These are phyloP conservation scores for Rhinogobius similis DNA, from an alignment of 2,113 vertebrate species.

Conservation along the genomic window DNA sequence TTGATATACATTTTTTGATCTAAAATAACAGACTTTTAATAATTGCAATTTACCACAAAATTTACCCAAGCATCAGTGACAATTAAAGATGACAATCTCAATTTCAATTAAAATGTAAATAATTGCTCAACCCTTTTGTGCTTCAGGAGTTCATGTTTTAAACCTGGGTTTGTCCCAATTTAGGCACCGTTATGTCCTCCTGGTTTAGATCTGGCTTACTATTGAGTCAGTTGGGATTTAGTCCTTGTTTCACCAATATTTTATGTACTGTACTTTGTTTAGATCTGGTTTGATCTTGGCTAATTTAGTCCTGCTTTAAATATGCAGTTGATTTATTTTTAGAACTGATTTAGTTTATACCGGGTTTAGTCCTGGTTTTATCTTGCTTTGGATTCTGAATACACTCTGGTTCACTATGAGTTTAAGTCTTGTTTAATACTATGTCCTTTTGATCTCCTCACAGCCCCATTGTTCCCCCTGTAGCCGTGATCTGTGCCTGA, in stretches of 20 bases:
- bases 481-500: slow-evolving; percentile 73
- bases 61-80: too few relatives aligned
- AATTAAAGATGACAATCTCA: too few relatives aligned
- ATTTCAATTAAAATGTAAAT: too few relatives aligned
- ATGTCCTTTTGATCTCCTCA: too few relatives aligned
- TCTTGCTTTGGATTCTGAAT: too few relatives aligned
- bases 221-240: background rate
- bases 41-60: too few relatives aligned
- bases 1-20: too few relatives aligned
- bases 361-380: background rate
- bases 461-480: background rate
- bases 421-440: background rate
- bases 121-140: too few relatives aligned
- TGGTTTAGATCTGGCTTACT: background rate
- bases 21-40: too few relatives aligned
- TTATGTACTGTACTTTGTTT: background rate
- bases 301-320: background rate
- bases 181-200: background rate
- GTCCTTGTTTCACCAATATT: background rate
- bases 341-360: background rate
- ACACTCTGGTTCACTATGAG: too few relatives aligned
- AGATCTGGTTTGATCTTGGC: background rate
- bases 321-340: too few relatives aligned
- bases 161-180: background rate
- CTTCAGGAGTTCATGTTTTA: background rate